Evolutionary conservation across 2,888 invertebrate species (phyloP).

Genomic region (Cosmorhoe ocellata): DNA sequence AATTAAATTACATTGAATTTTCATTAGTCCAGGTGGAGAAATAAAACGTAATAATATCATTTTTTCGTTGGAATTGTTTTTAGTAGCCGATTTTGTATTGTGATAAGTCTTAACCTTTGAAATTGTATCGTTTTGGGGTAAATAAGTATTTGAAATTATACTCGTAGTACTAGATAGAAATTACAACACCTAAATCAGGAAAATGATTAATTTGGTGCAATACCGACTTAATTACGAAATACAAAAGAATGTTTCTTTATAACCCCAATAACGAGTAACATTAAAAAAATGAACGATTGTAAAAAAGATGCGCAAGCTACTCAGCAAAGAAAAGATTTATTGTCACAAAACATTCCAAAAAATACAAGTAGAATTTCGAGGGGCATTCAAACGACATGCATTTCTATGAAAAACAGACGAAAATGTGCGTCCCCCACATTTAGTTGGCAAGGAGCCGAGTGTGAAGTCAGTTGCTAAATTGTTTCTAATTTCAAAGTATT

Average conservation of each 20-base stretch:
- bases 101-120: too few relatives aligned
- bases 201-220: too few relatives aligned
- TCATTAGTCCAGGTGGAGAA: slow-evolving; percentile 6
- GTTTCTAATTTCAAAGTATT: slow-evolving; percentile 17
- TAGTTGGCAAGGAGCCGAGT: slow-evolving; percentile 57
- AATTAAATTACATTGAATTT: slow-evolving; percentile 19
- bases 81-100: too few relatives aligned
- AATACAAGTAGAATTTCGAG: slow-evolving; percentile 34
- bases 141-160: too few relatives aligned
- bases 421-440: slow-evolving; percentile 59
- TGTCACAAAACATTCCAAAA: slow-evolving; percentile 22
- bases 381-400: slow-evolving; percentile 52
- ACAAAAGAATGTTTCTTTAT: too few relatives aligned
- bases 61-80: too few relatives aligned
- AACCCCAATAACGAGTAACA: too few relatives aligned
- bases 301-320: slow-evolving; percentile 1
- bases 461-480: slow-evolving; percentile 16
- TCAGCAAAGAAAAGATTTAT: slow-evolving; percentile 15
- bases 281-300: neutral
- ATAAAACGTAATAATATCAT: neutral
- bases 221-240: too few relatives aligned
- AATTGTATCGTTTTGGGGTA: too few relatives aligned
- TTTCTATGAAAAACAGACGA: slow-evolving; percentile 57
- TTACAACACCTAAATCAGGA: too few relatives aligned
- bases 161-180: too few relatives aligned